Evolutionary conservation across 2,888 invertebrate genomes (phyloP), one percentile per base, ranked within the genome.

Genomic region (Cataglyphis altisquamis): DNA sequence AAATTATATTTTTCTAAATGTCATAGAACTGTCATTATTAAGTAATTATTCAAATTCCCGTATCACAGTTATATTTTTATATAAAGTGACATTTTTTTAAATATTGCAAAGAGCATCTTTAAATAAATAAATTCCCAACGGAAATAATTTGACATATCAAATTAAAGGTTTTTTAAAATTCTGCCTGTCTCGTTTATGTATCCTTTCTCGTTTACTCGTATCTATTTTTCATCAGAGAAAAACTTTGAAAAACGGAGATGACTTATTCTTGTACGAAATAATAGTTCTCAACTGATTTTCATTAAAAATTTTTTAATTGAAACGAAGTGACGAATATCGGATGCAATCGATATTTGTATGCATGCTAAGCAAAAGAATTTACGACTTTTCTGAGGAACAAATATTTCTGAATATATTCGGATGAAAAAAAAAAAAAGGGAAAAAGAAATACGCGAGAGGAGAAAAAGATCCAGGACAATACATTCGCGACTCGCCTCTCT

Each of bases 401-500:
- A 83, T 83, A 81, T 68, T 73, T 75, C 83, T 77, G 63, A 70
- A 81, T 73, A 52, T 82, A 66, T 75, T 41, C 67, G 55, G 60
- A 25, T 60, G 57, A 60, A 83, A 80, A 74, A 29, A 29, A 2
- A 29, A 29, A 2, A 29, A 29, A 29, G 2, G 2, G 29, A 29
- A 29, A 29, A 29, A 45, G 60, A 67, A 48, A 39, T 48, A 48
- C 21, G 18, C 21, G 55, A 39, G 72, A 48, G 36, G 25, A n/a
- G 12, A 29, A 12, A 62, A 39, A 12, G 52, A 25, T 66, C 8
- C 39, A 29, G 52, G 48, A 86, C 83, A 83, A 83, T 88, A 85
- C 82, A 85, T 82, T 88, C 73, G 63, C 88, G 82, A 87, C 85
- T 82, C 78, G 78, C 62, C 57, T 80, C 75, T 84, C 57, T 82